Evolutionary conservation across 2,113 vertebrate genomes (phyloP).

Genomic region (Glaucomys volans): DNA sequence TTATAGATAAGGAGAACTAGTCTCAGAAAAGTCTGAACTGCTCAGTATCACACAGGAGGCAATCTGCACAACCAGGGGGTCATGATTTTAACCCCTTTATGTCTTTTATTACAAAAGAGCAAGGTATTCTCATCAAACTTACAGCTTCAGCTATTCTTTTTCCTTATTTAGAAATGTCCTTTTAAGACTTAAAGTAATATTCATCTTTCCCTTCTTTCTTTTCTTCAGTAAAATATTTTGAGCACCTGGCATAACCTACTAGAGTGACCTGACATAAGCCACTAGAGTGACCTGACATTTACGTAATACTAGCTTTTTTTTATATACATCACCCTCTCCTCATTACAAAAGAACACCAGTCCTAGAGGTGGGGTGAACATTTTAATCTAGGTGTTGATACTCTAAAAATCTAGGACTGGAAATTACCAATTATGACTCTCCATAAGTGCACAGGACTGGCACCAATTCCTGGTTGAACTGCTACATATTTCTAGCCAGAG

Average conservation of each 20-base stretch:
- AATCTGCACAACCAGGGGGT: not conserved
- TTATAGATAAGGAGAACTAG: not conserved
- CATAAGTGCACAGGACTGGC: not conserved
- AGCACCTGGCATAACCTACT: not conserved
- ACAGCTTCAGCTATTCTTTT: not conserved
- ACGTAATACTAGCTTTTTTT: not conserved
- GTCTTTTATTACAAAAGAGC: not conserved
- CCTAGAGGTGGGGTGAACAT: not conserved
- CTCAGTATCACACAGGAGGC: not conserved
- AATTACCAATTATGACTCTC: not conserved
- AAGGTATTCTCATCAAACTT: not conserved
- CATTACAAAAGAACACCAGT: not conserved
- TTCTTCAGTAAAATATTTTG: constrained; percentile 17
- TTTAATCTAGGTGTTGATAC: constrained; percentile 24
- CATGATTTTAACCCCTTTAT: not conserved
- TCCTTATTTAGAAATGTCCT: constrained; percentile 20
- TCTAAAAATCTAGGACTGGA: constrained; percentile 6
- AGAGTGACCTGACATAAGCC: not conserved
- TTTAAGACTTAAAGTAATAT: constrained; percentile 28
- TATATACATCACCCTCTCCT: not conserved
- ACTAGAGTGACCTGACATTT: not conserved
- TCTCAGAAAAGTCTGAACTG: not conserved
- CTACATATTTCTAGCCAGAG: not conserved
- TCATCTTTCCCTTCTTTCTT: constrained; percentile 18
- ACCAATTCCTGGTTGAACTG: not conserved